These are phyloP conservation scores for Rhyacichthys aspro DNA, from an alignment of 2,797 vertebrate genomes.

Conservation along the genomic window DNA sequence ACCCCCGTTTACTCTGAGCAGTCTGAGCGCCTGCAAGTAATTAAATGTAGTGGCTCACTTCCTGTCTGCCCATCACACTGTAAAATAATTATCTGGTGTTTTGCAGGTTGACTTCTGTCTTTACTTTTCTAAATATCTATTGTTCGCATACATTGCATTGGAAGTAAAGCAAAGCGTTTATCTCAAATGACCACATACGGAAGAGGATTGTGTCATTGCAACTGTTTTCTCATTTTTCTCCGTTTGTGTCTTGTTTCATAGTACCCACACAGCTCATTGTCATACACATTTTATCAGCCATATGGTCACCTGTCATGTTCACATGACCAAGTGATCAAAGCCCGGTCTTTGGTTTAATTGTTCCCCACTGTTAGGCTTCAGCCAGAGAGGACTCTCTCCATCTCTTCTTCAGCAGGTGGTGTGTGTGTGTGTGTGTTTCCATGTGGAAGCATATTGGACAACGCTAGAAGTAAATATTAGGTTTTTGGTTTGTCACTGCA, in stretches of 20 bases:
- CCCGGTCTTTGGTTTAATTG: conserved; percentile 91
- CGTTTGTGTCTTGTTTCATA: conserved; percentile 73
- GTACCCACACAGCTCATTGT: conserved; percentile 78
- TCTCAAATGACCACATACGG: too few species aligned
- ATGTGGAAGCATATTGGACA: conserved; percentile 29
- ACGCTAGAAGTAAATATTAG: conserved; percentile 33
- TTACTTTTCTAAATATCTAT: too few species aligned
- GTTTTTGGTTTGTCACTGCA: conserved; percentile 15
- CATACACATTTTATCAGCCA: conserved; percentile 83
- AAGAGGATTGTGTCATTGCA: too few species aligned
- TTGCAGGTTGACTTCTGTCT: too few species aligned
- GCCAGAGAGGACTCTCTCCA: conserved; percentile 83
- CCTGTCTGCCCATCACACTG: conserved; percentile 78
- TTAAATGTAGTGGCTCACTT: conserved; percentile 67
- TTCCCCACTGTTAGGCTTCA: conserved; percentile 91
- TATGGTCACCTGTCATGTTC: conserved; percentile 95
- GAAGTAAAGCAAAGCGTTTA: too few species aligned
- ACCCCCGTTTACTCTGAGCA: conserved; percentile 63
- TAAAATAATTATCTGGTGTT: conserved; percentile 84
- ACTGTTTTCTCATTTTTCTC: too few species aligned
- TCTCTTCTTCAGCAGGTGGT: conserved; percentile 90
- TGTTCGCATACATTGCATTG: too few species aligned
- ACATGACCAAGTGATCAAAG: conserved; percentile 92
- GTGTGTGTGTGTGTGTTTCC: conserved; percentile 33
- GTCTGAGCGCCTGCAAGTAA: conserved; percentile 62